These are phyloP conservation scores for Muschampia plurimacula DNA, from an alignment of 2,888 invertebrate species.

Conservation along the genomic window DNA sequence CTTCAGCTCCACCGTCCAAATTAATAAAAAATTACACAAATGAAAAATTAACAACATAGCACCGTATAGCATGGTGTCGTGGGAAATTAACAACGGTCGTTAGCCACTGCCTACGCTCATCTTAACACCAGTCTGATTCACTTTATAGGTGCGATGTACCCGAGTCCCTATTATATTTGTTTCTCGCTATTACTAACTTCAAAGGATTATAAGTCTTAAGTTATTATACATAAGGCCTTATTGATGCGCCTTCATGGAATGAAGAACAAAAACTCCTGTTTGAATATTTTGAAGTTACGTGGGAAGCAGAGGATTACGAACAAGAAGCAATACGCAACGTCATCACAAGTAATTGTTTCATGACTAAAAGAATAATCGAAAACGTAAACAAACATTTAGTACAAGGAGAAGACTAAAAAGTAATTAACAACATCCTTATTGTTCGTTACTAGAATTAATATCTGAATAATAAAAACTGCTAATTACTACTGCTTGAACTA, in stretches of 20 bases:
- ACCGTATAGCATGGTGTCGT: constrained; percentile 20
- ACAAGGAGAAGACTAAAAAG: not conserved
- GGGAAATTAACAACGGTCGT: constrained; percentile 48
- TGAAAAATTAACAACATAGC: not conserved
- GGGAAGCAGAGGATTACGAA: constrained; percentile 18
- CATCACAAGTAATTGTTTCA: constrained; percentile 1
- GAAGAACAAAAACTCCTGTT: constrained; percentile 1
- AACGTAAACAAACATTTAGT: not conserved
- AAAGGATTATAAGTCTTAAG: constrained; percentile 5
- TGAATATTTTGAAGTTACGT: not conserved
- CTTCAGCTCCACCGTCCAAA: not conserved
- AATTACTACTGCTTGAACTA: too few species aligned
- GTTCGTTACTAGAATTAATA: not conserved
- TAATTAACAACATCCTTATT: not conserved
- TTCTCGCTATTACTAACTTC: not conserved
- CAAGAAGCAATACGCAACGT: constrained; percentile 2
- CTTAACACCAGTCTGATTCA: constrained; percentile 47
- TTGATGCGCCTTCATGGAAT: constrained; percentile 15
- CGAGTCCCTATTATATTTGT: constrained; percentile 12
- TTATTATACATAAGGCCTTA: not conserved
- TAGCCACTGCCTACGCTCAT: constrained; percentile 54
- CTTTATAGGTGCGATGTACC: constrained; percentile 45
- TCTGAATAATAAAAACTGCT: not conserved
- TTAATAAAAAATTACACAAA: not conserved
- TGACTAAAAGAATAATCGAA: constrained; percentile 5